Percentiles rank a stretch among this genome's conserved stretches.
Conservation (phyloP, 2,113 vertebrate genomes). For the Rhabdomys dilectus region DNA sequence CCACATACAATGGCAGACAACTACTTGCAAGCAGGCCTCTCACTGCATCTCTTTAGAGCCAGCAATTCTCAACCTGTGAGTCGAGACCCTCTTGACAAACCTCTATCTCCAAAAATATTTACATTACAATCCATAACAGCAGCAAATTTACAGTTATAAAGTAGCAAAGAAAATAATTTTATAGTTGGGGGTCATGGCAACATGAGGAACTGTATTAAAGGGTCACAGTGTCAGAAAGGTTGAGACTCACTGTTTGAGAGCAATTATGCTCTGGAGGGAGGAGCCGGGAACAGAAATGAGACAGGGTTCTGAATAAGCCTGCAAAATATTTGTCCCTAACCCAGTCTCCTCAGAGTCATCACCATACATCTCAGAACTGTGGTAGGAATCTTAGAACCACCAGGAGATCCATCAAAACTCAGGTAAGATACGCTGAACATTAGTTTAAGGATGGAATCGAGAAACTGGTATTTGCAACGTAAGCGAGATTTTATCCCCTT, state of each 20-base stretch:
- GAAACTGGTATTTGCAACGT: neutral
- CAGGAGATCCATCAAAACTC: neutral
- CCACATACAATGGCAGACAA: too few relatives aligned
- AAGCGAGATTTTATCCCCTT: too few relatives aligned
- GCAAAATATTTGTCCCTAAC: neutral
- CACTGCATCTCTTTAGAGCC: neutral
- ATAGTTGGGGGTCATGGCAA: neutral
- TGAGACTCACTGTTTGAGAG: neutral
- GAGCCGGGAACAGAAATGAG: neutral
- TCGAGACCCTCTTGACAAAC: neutral
- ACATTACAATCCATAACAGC: neutral
- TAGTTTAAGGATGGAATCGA: neutral
- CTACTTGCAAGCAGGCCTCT: neutral
- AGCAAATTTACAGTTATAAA: neutral
- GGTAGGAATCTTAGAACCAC: neutral
- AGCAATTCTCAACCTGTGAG: neutral
- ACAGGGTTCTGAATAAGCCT: neutral
- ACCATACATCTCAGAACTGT: neutral
- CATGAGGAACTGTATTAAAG: neutral
- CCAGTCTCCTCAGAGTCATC: neutral
- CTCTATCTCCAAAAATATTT: neutral
- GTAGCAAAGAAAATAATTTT: neutral
- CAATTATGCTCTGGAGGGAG: fast-evolving
- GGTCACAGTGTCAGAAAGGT: neutral
- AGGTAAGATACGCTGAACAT: neutral